Evolutionary conservation across 2,888 invertebrate species (phyloP).

Genomic region (Lypha dubia): DNA sequence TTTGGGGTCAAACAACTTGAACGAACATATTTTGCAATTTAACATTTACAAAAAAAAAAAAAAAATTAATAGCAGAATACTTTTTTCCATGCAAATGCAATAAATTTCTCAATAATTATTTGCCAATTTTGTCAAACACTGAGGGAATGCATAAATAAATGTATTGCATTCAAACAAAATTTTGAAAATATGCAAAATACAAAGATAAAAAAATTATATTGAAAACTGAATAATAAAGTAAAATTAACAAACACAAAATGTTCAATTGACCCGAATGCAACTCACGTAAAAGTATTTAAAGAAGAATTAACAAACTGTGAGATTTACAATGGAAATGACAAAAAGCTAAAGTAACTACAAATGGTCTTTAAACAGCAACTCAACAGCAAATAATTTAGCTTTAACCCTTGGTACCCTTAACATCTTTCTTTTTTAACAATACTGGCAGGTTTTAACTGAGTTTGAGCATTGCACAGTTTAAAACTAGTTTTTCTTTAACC

Average conservation of each 20-base stretch:
- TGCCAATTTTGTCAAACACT: conserved; percentile 45
- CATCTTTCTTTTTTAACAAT: background rate
- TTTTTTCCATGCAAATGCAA: conserved; percentile 16
- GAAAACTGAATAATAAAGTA: conserved; percentile 31
- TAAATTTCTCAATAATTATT: conserved; percentile 65
- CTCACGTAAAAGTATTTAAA: conserved; percentile 67
- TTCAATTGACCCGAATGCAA: conserved; percentile 63
- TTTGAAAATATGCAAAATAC: conserved; percentile 59
- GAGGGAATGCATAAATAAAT: conserved; percentile 40
- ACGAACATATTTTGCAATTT: conserved; percentile 61
- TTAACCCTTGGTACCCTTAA: conserved; percentile 6
- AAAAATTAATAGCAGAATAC: conserved; percentile 19
- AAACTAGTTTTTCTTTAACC: no score
- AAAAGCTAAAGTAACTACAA: conserved; percentile 11
- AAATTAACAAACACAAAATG: conserved; percentile 26
- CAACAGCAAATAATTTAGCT: background rate
- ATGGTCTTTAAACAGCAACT: background rate
- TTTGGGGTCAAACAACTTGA: conserved; percentile 27
- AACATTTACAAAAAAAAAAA: no score
- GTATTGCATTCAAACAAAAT: conserved; percentile 34
- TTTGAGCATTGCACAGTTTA: background rate
- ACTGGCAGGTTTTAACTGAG: background rate
- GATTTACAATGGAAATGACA: conserved; percentile 48
- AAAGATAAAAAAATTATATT: conserved; percentile 24
- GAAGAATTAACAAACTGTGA: conserved; percentile 17